These are phyloP conservation scores for Chelonia mydas DNA, from an alignment of 2,797 vertebrate genomes.

Conservation along the genomic window DNA sequence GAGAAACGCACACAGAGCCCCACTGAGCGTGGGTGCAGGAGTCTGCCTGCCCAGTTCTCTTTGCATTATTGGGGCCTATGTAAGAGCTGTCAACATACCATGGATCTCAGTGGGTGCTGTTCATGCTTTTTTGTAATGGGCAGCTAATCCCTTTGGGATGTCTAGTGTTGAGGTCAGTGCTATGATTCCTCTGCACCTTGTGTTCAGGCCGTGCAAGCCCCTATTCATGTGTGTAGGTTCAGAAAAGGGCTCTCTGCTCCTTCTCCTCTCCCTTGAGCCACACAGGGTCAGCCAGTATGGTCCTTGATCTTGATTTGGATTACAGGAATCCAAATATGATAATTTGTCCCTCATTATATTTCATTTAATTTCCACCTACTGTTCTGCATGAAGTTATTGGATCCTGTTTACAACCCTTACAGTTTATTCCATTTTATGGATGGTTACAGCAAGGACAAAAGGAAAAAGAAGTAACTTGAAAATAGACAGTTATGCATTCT, in stretches of 20 bases:
- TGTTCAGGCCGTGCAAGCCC: background rate
- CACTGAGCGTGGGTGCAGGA: rapidly evolving
- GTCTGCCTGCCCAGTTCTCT: background rate
- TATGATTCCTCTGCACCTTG: background rate
- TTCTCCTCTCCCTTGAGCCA: background rate
- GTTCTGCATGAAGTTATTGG: background rate
- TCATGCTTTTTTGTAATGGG: background rate
- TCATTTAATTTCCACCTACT: background rate
- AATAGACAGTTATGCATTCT: background rate
- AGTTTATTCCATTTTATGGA: background rate
- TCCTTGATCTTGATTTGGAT: background rate
- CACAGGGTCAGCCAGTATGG: background rate
- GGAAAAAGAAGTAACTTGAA: background rate
- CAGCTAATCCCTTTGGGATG: background rate
- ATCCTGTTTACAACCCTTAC: background rate
- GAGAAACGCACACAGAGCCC: background rate
- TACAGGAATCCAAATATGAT: background rate
- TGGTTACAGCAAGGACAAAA: background rate
- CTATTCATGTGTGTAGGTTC: background rate
- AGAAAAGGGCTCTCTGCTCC: background rate
- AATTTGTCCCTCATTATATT: background rate
- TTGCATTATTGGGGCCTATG: background rate
- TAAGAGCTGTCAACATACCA: background rate
- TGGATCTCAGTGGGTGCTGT: background rate
- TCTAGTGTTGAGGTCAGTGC: background rate